Evolutionary conservation across 37 sponge, comb jelly and placozoan genomes (phyloP).

Genomic region (Agelas oroides): DNA sequence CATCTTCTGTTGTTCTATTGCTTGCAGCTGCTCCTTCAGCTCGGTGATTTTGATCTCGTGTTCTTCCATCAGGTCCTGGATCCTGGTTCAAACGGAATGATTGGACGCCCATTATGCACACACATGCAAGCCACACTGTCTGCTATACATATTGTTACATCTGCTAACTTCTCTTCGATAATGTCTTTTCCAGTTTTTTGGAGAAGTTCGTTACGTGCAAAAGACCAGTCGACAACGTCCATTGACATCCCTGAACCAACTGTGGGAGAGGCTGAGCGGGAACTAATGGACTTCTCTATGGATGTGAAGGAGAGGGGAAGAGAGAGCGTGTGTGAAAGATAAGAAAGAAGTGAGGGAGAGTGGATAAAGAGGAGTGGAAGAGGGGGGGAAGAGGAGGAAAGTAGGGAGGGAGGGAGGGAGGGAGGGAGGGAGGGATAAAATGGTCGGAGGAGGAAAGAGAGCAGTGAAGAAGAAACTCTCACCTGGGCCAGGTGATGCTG

Average conservation of each 20-base stretch:
- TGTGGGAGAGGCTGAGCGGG: slow-evolving; percentile 3
- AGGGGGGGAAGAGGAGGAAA: no score
- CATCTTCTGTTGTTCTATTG: slow-evolving; percentile 68
- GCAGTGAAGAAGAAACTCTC: no score
- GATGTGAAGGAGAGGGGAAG: background rate
- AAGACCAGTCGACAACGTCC: slow-evolving; percentile 78
- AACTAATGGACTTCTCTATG: background rate
- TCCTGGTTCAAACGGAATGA: no score
- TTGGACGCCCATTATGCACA: no score
- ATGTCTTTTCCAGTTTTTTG: slow-evolving; percentile 80
- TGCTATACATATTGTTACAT: no score
- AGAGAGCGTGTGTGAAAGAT: no score
- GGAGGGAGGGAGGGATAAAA: no score
- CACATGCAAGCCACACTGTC: no score
- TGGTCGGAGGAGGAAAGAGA: no score
- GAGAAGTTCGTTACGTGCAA: slow-evolving; percentile 83
- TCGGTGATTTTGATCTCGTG: slow-evolving; percentile 69
- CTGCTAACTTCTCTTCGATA: slow-evolving; percentile 52
- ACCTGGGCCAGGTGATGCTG: slow-evolving; percentile 12
- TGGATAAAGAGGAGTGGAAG: background rate
- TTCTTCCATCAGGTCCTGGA: slow-evolving; percentile 29
- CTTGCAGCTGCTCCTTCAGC: slow-evolving; percentile 61
- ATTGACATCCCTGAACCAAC: background rate
- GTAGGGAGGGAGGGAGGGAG: background rate
- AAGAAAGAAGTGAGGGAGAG: background rate